phyloP scores from a whole-genome alignment of 1,140 invertebrate genomes.

The Sinella curviseta region DNA sequence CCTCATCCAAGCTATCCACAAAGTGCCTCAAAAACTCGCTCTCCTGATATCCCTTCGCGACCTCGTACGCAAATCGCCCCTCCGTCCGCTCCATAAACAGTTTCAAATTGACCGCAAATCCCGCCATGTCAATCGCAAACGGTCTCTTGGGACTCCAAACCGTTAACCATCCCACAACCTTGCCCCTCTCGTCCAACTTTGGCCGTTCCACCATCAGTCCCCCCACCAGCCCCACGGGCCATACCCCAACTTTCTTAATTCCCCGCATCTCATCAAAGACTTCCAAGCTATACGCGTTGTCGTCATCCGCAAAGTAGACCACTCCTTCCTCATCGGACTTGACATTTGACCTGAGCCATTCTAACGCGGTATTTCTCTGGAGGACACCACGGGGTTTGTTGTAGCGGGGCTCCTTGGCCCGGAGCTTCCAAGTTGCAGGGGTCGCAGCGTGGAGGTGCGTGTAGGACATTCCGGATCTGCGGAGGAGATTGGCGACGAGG shows the following conservation, averaged over 20 bases:
- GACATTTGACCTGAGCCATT: conserved; percentile 77
- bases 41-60: conserved; percentile 87
- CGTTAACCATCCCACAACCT: conserved; percentile 74
- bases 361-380: conserved; percentile 86
- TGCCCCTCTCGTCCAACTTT: conserved; percentile 65
- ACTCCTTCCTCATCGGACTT: conserved; percentile 66
- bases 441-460: conserved; percentile 79
- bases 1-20: conserved; percentile 67
- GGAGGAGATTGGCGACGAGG: conserved; percentile 78
- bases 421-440: conserved; percentile 68
- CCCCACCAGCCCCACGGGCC: conserved; percentile 95
- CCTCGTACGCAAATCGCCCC: conserved; percentile 78
- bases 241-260: conserved; percentile 86
- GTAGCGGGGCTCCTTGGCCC: conserved; percentile 75
- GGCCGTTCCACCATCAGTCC: conserved; percentile 80
- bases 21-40: conserved; percentile 82
- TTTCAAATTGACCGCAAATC: conserved; percentile 88
- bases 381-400: conserved; percentile 89
- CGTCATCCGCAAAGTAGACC: conserved; percentile 98
- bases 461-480: conserved; percentile 68
- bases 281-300: conserved; percentile 89
- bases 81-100: conserved; percentile 74
- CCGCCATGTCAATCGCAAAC: conserved; percentile 98
- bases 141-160: conserved; percentile 58
- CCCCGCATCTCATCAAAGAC: conserved; percentile 87